A percentile compares a stretch with the other conserved stretches of the same genome.
phyloP scores from a whole-genome alignment of 2,113 vertebrate genomes.

The Odocoileus hemionus region DNA sequence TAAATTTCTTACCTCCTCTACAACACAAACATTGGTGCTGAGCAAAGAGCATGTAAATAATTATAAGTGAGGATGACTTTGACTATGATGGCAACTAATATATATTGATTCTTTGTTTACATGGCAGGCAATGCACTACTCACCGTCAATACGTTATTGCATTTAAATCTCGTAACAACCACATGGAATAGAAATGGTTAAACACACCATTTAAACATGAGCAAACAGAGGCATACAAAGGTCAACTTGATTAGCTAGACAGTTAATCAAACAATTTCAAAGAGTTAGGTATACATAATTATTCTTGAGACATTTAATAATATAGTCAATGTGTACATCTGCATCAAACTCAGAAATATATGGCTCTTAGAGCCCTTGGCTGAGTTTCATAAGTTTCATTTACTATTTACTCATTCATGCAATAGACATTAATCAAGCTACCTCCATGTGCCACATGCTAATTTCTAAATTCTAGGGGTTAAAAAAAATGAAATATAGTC shows the following conservation, averaged over 20 bases:
- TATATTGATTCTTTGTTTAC: neutral
- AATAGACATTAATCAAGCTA: neutral
- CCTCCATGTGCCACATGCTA: neutral
- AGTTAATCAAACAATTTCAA: conserved; percentile 22
- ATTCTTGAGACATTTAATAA: neutral
- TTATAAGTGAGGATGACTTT: neutral
- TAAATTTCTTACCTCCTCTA: neutral
- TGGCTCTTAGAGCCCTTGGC: neutral
- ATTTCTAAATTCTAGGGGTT: neutral
- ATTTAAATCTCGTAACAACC: neutral
- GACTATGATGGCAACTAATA: neutral
- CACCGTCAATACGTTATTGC: neutral
- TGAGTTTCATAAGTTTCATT: neutral
- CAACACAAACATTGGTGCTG: neutral
- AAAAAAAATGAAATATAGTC: neutral
- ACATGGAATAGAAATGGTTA: neutral
- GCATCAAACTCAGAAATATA: neutral
- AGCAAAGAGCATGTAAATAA: neutral
- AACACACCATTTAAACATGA: neutral
- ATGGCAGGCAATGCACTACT: neutral
- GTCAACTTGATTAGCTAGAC: neutral
- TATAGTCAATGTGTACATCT: neutral
- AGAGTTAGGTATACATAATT: neutral
- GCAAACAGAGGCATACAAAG: neutral
- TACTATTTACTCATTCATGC: neutral